These are phyloP conservation scores for Cydia splendana DNA, from an alignment of 1,140 invertebrate species.

Conservation along the genomic window DNA sequence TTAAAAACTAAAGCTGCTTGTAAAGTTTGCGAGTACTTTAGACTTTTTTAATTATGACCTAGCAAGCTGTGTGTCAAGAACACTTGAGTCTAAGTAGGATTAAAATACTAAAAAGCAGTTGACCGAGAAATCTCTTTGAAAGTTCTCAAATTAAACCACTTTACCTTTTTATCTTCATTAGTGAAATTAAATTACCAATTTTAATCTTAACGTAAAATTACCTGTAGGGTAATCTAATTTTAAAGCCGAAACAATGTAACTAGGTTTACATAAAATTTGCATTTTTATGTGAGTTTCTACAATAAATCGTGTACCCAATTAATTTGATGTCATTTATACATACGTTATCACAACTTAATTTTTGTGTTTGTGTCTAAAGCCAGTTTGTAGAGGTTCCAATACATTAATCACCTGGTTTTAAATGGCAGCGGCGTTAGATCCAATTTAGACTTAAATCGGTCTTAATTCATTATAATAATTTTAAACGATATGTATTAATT, in stretches of 20 bases:
- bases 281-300: conserved; percentile 33
- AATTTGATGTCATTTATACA: conserved; percentile 46
- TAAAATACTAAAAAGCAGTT: conserved; percentile 12
- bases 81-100: conserved; percentile 8
- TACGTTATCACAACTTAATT: conserved; percentile 49
- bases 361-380: conserved; percentile 42
- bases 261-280: conserved; percentile 25
- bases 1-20: conserved; percentile 29
- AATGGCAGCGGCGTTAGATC: conserved; percentile 23
- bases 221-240: conserved; percentile 30
- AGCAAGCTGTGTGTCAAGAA: neutral
- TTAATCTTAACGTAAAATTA: conserved; percentile 1
- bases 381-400: conserved; percentile 39
- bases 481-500: neutral
- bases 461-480: neutral
- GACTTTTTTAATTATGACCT: conserved; percentile 13
- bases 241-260: conserved; percentile 10
- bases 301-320: conserved; percentile 48
- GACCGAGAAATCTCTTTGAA: neutral
- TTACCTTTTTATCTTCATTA: conserved; percentile 28
- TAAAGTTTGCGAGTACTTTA: conserved; percentile 36
- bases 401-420: conserved; percentile 22
- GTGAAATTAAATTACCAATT: conserved; percentile 29
- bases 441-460: conserved; percentile 9
- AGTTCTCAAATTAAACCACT: neutral